Evolutionary conservation across 2,113 vertebrate species (phyloP).

Genomic region (Tetraodon nigroviridis): DNA sequence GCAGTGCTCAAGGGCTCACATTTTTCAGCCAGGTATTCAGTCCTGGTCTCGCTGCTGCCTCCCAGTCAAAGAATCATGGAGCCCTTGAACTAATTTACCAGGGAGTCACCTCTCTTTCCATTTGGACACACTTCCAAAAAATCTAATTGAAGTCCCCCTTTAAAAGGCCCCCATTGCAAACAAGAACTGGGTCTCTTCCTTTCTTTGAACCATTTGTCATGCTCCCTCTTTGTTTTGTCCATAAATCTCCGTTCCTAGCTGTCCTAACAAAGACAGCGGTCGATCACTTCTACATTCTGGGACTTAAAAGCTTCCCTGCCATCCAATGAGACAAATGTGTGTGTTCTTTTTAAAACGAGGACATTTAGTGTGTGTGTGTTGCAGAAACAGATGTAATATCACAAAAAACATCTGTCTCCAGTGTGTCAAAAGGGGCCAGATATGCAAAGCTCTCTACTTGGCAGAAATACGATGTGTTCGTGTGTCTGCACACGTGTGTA

Average conservation of each 20-base stretch:
- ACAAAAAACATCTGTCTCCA: constrained; percentile 67
- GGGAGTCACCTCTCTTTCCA: constrained; percentile 33
- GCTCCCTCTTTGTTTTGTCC: constrained; percentile 39
- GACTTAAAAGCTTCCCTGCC: constrained; percentile 24
- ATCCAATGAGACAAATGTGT: constrained; percentile 59
- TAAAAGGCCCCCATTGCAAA: constrained; percentile 37
- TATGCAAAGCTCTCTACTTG: constrained; percentile 55
- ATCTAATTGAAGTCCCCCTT: constrained; percentile 55
- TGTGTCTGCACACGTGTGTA: constrained; percentile 16
- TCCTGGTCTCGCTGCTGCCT: constrained; percentile 3
- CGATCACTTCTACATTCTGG: constrained; percentile 48
- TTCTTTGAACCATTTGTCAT: constrained; percentile 6
- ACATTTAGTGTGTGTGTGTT: constrained; percentile 32
- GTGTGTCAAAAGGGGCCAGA: constrained; percentile 38
- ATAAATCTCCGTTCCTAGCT: constrained; percentile 29
- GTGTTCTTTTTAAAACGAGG: constrained; percentile 24
- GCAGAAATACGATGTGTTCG: constrained; percentile 30
- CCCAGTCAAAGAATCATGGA: constrained; percentile 45
- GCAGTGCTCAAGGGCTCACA: constrained; percentile 51
- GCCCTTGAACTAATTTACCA: constrained; percentile 55
- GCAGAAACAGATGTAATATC: constrained; percentile 67
- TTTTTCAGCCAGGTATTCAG: constrained; percentile 26
- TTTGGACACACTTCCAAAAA: constrained; percentile 39
- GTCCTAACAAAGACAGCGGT: constrained; percentile 29
- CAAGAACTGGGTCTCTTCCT: background rate